Evolutionary conservation across 2,113 vertebrate species (phyloP).

Genomic region (Macquaria ambigua): DNA sequence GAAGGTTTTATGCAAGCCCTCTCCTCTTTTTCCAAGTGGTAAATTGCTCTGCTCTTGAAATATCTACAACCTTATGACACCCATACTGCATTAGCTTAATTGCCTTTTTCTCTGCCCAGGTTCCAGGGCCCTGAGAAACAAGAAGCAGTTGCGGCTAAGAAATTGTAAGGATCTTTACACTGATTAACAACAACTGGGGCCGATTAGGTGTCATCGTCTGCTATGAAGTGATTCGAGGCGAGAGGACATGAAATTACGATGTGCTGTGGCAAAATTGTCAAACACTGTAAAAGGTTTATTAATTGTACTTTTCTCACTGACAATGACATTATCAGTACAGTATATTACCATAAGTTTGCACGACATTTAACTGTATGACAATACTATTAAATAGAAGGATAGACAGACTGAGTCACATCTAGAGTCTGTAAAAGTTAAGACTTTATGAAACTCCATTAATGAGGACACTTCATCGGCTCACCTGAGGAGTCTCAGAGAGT

Average conservation of each 20-base stretch:
- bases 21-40: slow-evolving; percentile 91
- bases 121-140: slow-evolving; percentile 61
- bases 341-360: neutral
- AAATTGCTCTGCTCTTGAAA: slow-evolving; percentile 98
- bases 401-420: neutral
- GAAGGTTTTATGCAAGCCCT: slow-evolving; percentile 94
- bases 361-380: neutral
- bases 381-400: neutral
- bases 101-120: slow-evolving; percentile 86
- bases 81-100: slow-evolving; percentile 96
- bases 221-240: slow-evolving; percentile 41
- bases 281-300: slow-evolving; percentile 44
- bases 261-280: slow-evolving; percentile 46
- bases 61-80: slow-evolving; percentile 98
- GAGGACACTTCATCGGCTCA: slow-evolving; percentile 51
- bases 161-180: slow-evolving; percentile 57
- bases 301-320: slow-evolving; percentile 35
- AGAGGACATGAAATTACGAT: slow-evolving; percentile 51
- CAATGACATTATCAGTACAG: slow-evolving; percentile 8
- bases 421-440: slow-evolving; percentile 19
- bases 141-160: slow-evolving; percentile 21
- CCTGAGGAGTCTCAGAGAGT: slow-evolving; percentile 64
- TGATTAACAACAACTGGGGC: slow-evolving; percentile 68
- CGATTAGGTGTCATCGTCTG: slow-evolving; percentile 42
- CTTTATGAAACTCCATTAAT: slow-evolving; percentile 47